Evolutionary conservation across 2,888 invertebrate species (phyloP), one percentile per base, ranked within the genome.

Genomic region (Nasonia oneida): DNA sequence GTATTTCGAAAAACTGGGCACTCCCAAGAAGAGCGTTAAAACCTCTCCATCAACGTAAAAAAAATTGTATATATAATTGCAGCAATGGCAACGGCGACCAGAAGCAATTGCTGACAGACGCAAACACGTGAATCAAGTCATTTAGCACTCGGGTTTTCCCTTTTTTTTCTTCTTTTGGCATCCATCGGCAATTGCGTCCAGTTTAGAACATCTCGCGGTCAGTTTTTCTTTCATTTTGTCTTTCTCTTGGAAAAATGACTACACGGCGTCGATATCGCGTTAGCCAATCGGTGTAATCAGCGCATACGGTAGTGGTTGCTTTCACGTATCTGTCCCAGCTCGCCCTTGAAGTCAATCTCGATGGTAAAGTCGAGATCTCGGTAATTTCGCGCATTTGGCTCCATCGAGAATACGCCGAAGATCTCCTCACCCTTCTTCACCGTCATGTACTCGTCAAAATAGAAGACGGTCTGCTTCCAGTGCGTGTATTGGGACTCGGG

Each of bases 391-490:
- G 97, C 97, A 94, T 99, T 99, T 73, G 99, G 99, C 90, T 97
- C 97, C 97, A 99, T 98, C 80, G 96, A 96, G 93, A 99, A 98
- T 10, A 96, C 96, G 42, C 99, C 99, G 80, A 95, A 96, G 86
- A 99, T 96, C 93, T 98, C 98, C 93, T 99, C 99, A 83, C 96
- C 96, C 91, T 98, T 98, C 93, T 99, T 99, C 57, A 98, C 98
- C 2, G 99, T 99, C 95, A 99, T 96, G 91, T 98, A 98, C 90
- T 99, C 98, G 92, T 98, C 97, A 90, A 99, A 96, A 94, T 99
- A 99, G 94, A 99, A 99, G 79, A 99, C 99, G 10, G 97, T 98
- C 94, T 99, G 99, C 94, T 99, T 99, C 99, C 99, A 99, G 94
- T 99, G 99, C 37, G 99, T 99, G 94, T 99, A 99, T 50, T 98